Conservation (phyloP, 1,140 invertebrate genomes). For the Drosophila fuyamai region DNA sequence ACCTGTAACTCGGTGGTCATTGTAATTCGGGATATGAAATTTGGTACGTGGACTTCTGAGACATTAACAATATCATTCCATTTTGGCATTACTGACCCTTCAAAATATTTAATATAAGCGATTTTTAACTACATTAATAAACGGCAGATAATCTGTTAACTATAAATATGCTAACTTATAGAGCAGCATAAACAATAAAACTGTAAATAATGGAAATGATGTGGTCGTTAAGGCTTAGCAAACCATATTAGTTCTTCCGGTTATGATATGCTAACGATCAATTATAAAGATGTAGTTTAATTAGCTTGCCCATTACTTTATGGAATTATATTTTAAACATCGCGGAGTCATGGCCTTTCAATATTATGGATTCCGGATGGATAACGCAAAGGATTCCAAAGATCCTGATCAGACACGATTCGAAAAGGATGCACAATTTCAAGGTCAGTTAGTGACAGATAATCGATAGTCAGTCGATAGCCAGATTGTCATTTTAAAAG, state of each 20-base stretch:
- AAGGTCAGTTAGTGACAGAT: constrained; percentile 1
- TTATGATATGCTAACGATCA: background rate
- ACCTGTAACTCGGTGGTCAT: background rate
- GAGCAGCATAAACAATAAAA: too few species aligned
- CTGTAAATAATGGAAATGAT: background rate
- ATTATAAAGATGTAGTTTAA: background rate
- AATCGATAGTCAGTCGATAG: constrained; percentile 19
- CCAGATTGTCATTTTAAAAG: constrained; percentile 22
- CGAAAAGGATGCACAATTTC: background rate
- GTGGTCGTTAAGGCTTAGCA: background rate
- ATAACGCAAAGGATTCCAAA: background rate
- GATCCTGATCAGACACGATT: background rate
- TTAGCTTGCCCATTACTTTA: background rate
- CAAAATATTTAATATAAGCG: too few species aligned
- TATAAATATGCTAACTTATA: too few species aligned
- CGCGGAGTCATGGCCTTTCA: too few species aligned
- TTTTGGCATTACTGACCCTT: too few species aligned
- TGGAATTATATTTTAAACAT: background rate
- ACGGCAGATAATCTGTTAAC: too few species aligned
- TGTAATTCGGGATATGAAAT: background rate
- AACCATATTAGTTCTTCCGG: background rate
- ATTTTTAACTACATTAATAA: too few species aligned
- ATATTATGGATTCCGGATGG: background rate
- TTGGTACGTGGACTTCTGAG: background rate
- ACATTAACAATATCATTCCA: too few species aligned